Evolutionary conservation across 2,888 invertebrate species (phyloP).

Genomic region (Stenichneumon culpator): DNA sequence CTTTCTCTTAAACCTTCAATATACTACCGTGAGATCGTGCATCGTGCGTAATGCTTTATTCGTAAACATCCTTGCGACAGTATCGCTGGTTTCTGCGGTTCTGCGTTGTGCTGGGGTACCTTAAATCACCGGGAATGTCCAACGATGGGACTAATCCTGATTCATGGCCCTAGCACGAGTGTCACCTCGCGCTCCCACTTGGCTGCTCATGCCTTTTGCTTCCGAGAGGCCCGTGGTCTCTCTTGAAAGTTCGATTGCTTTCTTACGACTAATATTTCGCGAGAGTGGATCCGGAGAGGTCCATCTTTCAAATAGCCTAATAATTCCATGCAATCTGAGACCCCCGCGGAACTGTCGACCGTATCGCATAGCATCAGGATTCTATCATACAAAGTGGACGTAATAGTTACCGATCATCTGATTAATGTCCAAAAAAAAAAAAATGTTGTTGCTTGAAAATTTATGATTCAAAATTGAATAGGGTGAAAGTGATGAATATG

Average conservation of each 20-base stretch:
- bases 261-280: conserved; percentile 31
- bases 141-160: conserved; percentile 79
- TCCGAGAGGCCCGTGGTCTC: conserved; percentile 22
- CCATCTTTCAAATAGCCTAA: neutral
- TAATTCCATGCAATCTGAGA: neutral
- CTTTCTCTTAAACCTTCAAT: conserved; percentile 68
- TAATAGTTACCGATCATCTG: neutral
- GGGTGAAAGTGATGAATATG: neutral
- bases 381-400: neutral
- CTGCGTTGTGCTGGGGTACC: conserved; percentile 65
- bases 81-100: conserved; percentile 58
- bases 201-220: conserved; percentile 38
- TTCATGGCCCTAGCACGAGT: conserved; percentile 75
- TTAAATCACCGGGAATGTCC: conserved; percentile 80
- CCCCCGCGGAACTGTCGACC: neutral
- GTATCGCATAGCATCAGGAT: neutral
- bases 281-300: neutral
- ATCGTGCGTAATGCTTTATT: conserved; percentile 66
- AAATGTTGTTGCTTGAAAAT: neutral
- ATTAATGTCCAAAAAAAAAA: neutral
- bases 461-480: neutral
- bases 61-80: conserved; percentile 65
- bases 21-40: conserved; percentile 64
- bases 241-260: conserved; percentile 45
- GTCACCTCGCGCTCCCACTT: conserved; percentile 42